phyloP scores from a whole-genome alignment of 1,140 invertebrate species.

The Oedothorax gibbosus region DNA sequence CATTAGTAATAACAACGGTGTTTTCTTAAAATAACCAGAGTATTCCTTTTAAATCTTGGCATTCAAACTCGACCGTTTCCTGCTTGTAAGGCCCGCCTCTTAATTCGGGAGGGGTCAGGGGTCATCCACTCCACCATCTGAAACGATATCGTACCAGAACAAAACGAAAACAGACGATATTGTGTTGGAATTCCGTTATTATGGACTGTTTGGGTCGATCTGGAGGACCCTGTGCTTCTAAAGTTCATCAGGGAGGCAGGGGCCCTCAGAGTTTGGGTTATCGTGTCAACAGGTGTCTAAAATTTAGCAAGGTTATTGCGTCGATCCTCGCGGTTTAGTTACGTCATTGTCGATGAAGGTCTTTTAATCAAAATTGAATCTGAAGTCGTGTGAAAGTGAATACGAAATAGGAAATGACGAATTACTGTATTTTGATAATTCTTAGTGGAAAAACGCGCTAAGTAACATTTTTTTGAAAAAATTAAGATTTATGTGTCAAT shows the following conservation, averaged over 20 bases:
- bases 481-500: too few species aligned
- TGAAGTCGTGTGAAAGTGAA: too few species aligned
- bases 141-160: slow-evolving; percentile 2
- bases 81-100: not conserved
- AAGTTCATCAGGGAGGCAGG: not conserved
- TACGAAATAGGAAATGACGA: too few species aligned
- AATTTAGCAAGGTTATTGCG: too few species aligned
- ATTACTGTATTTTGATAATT: too few species aligned
- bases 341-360: too few species aligned
- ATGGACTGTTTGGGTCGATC: not conserved
- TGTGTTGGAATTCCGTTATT: not conserved
- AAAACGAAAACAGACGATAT: not conserved
- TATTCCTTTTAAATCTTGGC: not conserved
- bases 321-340: too few species aligned
- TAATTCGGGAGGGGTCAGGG: not conserved
- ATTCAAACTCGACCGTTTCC: slow-evolving; percentile 7
- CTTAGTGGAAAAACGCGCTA: too few species aligned
- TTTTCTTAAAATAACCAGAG: too few species aligned
- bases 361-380: too few species aligned
- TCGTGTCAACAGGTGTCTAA: not conserved
- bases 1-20: too few species aligned
- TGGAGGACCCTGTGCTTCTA: not conserved
- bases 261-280: not conserved
- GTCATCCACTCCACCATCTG: slow-evolving; percentile 21
- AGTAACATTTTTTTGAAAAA: too few species aligned